Evolutionary conservation across 2,113 vertebrate genomes (phyloP).

Genomic region (Amphiprion ocellaris): DNA sequence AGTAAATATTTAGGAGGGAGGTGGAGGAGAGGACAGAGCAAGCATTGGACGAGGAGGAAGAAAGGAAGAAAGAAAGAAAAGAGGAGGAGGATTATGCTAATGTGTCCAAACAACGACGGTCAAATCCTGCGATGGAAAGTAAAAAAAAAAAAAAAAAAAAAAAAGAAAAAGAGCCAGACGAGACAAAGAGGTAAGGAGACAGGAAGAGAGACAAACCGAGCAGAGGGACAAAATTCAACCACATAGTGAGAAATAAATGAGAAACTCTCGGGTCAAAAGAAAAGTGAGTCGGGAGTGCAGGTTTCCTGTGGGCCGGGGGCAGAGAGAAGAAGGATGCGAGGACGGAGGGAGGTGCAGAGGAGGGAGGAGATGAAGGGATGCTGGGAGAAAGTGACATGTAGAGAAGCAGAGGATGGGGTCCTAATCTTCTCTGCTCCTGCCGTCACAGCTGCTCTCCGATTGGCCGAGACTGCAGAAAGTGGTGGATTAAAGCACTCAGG

Average conservation of each 20-base stretch:
- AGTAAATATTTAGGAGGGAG: constrained; percentile 75
- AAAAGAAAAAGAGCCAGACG: background rate
- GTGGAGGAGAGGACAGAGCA: constrained; percentile 38
- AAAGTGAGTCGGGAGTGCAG: constrained; percentile 26
- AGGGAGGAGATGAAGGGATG: constrained; percentile 46
- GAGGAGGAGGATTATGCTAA: constrained; percentile 71
- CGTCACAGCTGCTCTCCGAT: constrained; percentile 50
- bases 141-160: constrained; percentile 20
- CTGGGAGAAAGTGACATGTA: constrained; percentile 44
- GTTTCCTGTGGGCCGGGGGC: constrained; percentile 44
- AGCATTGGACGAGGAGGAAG: constrained; percentile 3
- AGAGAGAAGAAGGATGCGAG: constrained; percentile 27
- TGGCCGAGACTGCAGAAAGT: constrained; percentile 45
- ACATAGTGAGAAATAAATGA: constrained; percentile 64
- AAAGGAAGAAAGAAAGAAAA: constrained; percentile 8
- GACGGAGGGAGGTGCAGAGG: constrained; percentile 35
- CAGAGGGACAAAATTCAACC: constrained; percentile 30
- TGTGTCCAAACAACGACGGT: constrained; percentile 60
- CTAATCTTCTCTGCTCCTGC: constrained; percentile 72
- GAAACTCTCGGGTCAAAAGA: constrained; percentile 44
- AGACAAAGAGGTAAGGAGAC: background rate
- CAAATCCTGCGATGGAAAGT: constrained; percentile 27
- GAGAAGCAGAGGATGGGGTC: constrained; percentile 60
- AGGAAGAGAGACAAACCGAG: constrained; percentile 13
- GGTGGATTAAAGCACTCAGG: constrained; percentile 58